Conservation (phyloP, 1,140 invertebrate genomes). For the Aphidius gifuensis region DNA sequence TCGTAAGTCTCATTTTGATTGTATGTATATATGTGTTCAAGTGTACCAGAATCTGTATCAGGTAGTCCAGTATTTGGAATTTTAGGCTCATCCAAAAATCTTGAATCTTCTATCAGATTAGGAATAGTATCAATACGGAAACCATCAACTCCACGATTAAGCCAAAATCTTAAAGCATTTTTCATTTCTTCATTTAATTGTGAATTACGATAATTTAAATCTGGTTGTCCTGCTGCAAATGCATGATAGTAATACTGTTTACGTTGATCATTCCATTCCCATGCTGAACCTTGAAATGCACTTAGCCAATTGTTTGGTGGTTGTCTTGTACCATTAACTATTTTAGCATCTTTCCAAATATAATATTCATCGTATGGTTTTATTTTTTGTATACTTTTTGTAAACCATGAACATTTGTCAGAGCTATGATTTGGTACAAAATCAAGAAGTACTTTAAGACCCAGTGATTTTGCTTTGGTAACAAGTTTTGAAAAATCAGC, state of each 20-base stretch:
- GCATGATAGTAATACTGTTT: conserved; percentile 62
- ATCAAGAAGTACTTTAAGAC: conserved; percentile 64
- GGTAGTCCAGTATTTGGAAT: conserved; percentile 48
- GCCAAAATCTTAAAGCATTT: conserved; percentile 61
- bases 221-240: conserved; percentile 63
- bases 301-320: conserved; percentile 50
- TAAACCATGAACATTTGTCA: conserved; percentile 68
- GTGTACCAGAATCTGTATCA: conserved; percentile 44
- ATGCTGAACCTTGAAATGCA: conserved; percentile 54
- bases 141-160: conserved; percentile 67
- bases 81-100: conserved; percentile 59
- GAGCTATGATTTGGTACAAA: conserved; percentile 78
- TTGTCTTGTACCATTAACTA: conserved; percentile 38
- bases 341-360: conserved; percentile 63
- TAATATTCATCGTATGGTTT: conserved; percentile 66
- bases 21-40: conserved; percentile 42
- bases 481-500: conserved; percentile 53
- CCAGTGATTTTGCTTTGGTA: conserved; percentile 32
- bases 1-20: conserved; percentile 45
- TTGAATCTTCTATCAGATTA: conserved; percentile 57
- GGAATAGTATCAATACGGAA: conserved; percentile 67
- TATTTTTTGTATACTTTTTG: conserved; percentile 56
- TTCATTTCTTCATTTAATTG: conserved; percentile 59
- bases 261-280: conserved; percentile 57
- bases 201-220: conserved; percentile 67